These are phyloP conservation scores for Athene cunicularia DNA, from an alignment of 2,113 vertebrate species.

Conservation along the genomic window DNA sequence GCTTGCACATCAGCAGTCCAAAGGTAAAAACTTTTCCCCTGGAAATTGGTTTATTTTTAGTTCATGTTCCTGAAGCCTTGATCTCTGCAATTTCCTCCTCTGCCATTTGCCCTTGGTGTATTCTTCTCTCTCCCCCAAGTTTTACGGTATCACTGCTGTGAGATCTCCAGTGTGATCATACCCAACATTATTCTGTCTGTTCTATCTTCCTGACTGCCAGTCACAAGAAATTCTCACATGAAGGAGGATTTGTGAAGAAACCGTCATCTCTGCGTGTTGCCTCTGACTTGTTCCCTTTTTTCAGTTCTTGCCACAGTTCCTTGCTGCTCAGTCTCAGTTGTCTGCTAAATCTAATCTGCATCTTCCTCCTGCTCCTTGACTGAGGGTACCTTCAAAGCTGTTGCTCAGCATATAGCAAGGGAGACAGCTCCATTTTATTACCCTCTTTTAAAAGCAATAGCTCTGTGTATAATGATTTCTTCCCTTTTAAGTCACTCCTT, in stretches of 20 bases:
- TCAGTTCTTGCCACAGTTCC: conserved; percentile 11
- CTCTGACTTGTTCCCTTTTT: background rate
- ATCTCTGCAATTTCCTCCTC: background rate
- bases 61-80: background rate
- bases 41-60: background rate
- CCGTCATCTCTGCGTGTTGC: background rate
- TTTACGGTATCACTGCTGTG: background rate
- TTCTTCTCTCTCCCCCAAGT: background rate
- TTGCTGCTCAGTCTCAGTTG: conserved; percentile 35
- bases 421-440: background rate
- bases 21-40: background rate
- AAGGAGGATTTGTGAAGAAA: conserved; percentile 56
- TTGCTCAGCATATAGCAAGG: background rate
- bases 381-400: background rate
- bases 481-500: background rate
- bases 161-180: background rate
- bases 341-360: background rate
- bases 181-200: background rate
- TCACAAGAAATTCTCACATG: conserved; percentile 46
- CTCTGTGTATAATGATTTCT: background rate
- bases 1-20: background rate
- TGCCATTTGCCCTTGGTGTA: background rate
- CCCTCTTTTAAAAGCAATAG: background rate
- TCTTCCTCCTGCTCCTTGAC: background rate
- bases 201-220: background rate